Evolutionary conservation across 1,140 invertebrate species (phyloP).

Genomic region (Schlechtendalia chinensis): DNA sequence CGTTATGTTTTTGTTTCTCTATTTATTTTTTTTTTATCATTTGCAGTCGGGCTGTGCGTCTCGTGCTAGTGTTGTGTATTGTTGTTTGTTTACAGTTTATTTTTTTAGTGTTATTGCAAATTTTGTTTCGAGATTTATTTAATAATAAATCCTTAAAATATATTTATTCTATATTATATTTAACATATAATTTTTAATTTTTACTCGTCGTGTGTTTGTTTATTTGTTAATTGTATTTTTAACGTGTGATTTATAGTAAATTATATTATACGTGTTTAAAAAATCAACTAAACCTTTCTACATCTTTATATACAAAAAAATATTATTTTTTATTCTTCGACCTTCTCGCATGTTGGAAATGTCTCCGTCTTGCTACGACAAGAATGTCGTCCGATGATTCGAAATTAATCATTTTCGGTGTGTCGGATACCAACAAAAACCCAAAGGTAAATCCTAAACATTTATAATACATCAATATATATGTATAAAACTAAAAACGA

Average conservation of each 20-base stretch:
- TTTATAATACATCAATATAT: no score
- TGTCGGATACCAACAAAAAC: background rate
- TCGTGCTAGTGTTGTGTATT: slow-evolving; percentile 11
- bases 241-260: background rate
- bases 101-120: background rate
- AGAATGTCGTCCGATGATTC: background rate
- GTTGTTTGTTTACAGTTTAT: background rate
- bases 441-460: background rate
- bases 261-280: background rate
- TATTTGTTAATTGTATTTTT: background rate
- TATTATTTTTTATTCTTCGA: no score
- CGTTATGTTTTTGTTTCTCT: slow-evolving; percentile 44
- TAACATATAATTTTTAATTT: no score
- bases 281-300: no score
- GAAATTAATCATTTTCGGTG: background rate
- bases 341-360: background rate
- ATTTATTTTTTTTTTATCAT: slow-evolving; percentile 31
- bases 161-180: no score
- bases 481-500: background rate
- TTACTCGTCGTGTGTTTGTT: background rate
- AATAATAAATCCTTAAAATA: no score
- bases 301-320: no score
- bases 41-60: slow-evolving; percentile 28
- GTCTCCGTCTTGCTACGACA: no score
- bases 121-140: background rate